Base-by-base conservation (phyloP, 1,140 invertebrate species). In the Drosophila guanche region DNA sequence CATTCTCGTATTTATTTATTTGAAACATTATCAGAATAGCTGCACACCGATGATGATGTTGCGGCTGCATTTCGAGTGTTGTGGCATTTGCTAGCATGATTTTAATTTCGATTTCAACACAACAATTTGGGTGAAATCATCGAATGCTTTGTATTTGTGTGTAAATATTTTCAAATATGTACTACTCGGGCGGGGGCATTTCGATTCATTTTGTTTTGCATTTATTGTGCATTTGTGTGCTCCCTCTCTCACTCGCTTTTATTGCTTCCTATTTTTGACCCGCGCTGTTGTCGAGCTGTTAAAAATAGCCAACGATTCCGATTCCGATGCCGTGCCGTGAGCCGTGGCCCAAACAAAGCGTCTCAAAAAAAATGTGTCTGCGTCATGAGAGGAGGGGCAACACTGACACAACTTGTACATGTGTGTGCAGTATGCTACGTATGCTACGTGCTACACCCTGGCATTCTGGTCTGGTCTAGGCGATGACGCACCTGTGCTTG, bases 261-360 rank as follows among this genome's bases (percentile, higher is more conserved):
- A 58, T 78, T 84, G 70, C 60, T 79, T 84, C 79, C 79, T 83
- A 84, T 84, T 63, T 80, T 81, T 27, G 58, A 47, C 53, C 58
- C 58, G 59, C 53, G 41, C 25, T 67, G 61, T 72, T 59, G 48
- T 45, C 41, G 69, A 54, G 67, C 69, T 72, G 67, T 61, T 72
- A 71, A 61, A 72, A 72, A 72, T 72, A 72, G 55, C 25, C 14
- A 45, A 37, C 10, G 2, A 37, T 12, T 37, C 10, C 33, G 33
- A 37, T 37, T 2, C 10, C 33, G 33, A 33, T 33, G 8, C 33
- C 8, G 33, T 37, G 33, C 33, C 33, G 33, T 37, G 33, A 37
- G 33, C 33, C 33, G 10, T 37, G 33, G 33, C 33, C 33, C 33
- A 37, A 37, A 37, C 33, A 37, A 37, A 37, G 33, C 33, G 33